These are phyloP conservation scores for Drosophila lutescens DNA, from an alignment of 2,888 invertebrate genomes.

Conservation along the genomic window DNA sequence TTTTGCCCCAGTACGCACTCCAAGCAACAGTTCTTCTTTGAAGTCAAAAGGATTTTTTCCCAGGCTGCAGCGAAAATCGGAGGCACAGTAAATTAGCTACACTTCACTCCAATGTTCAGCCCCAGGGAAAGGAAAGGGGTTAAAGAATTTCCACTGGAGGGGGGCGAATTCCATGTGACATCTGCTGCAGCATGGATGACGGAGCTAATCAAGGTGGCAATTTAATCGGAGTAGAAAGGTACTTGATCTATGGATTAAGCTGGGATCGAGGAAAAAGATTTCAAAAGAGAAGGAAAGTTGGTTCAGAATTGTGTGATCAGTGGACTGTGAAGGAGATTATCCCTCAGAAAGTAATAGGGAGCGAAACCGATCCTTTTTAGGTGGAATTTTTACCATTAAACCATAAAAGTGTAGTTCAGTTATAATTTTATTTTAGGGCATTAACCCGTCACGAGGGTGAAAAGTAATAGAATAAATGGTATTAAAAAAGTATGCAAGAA, in stretches of 20 bases:
- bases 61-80: conserved; percentile 40
- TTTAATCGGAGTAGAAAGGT: conserved; percentile 1
- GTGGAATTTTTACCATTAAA: too few relatives aligned
- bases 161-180: conserved; percentile 19
- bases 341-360: too few relatives aligned
- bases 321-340: neutral
- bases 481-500: too few relatives aligned
- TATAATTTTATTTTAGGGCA: too few relatives aligned
- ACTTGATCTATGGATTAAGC: neutral
- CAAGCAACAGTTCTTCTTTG: conserved; percentile 78
- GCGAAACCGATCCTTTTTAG: too few relatives aligned
- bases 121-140: conserved; percentile 10
- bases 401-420: too few relatives aligned
- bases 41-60: conserved; percentile 66
- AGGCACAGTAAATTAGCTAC: conserved; percentile 72
- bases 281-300: neutral
- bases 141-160: neutral
- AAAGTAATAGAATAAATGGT: too few relatives aligned
- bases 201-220: conserved; percentile 29
- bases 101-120: conserved; percentile 29
- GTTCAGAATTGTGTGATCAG: neutral
- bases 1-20: conserved; percentile 43
- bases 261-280: neutral
- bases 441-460: too few relatives aligned
- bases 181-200: conserved; percentile 12